Evolutionary conservation across 2,797 vertebrate species (phyloP), one percentile per base, ranked within the genome.

Genomic region (Lindbergichthys nudifrons): DNA sequence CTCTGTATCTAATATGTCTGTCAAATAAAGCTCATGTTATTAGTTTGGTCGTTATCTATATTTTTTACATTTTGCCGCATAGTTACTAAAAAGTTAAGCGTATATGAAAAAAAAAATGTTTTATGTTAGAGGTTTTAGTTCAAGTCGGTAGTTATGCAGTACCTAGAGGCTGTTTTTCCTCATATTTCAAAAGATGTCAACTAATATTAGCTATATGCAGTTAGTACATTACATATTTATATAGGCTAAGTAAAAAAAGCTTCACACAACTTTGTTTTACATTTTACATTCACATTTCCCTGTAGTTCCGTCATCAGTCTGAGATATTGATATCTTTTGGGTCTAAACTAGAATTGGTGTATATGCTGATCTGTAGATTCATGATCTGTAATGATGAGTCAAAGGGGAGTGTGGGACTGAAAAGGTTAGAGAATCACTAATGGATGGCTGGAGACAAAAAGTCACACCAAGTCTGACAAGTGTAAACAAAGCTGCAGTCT

Each of bases 401-500:
- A n/a, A 14, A 54, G 14, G 7, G 5, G 30, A 65, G 26, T 45
- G 30, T 16, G 8, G 30, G 42, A 56, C 41, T 70, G 58, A 47
- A 63, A 48, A 71, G 18, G 18, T 46, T 57, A 67, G 70, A 42
- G 23, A 2, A 14, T 71, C 23, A 56, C 32, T 42, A 42, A 36
- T 26, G 41, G 42, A 46, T 23, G 51, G 46, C 26, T 69, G 56
- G 16, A 65, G 18, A 77, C 42, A 57, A 50, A 62, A 0, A 65
- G 14, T 64, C 68, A 52, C 51, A 53, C 9, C 15, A 23, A 67
- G 26, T 41, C 14, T 51, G 47, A 65, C 19, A 39, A 64, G 36
- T 56, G 51, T 50, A 59, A 58, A 56, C 58, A 67, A 5, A 61
- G 70, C 56, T 48, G 26, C 41, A 36, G 36, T 47, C 51, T 9